Evolutionary conservation across 2,888 invertebrate species (phyloP), one percentile per base, ranked within the genome.

Genomic region (Melolontha melolontha): DNA sequence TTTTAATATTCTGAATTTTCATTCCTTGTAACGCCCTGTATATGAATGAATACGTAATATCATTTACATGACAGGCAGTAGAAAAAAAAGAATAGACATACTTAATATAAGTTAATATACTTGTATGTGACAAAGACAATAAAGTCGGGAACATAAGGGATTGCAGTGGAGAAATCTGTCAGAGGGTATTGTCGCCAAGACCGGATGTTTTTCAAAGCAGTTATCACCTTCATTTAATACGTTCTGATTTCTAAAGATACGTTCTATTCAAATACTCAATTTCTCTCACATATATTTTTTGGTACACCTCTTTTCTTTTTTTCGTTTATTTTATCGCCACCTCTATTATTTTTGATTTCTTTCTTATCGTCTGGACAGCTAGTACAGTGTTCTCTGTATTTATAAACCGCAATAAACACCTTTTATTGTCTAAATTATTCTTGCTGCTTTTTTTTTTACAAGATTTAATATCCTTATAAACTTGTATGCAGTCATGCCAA

Each of bases 181-280:
- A 66, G 66, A 34, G 55, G 49, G 49, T 57, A 57, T 34, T 57
- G 66, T 57, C 55, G 55, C 40, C 27, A 29, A 55, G 68, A 67
- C 64, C 70, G 72, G 72, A 72, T 70, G 72, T 71, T 72, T 72
- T 72, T 69, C 59, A 69, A 72, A 69, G 70, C 70, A 70, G 70
- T 67, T 69, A 69, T 69, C 66, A 69, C 67, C 67, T 67, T 64
- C 66, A 65, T 69, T 71, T 72, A 72, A 72, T 70, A 69, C 70
- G 68, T 70, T 67, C 63, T 72, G 70, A 72, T 72, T 72, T 72
- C 69, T 70, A 70, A 71, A 72, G 70, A 55, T 42, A 34, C 52
- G 50, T 14, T 47, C 67, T 34, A 54, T 63, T 63, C 47, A 64
- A 63, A 52, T 63, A 50, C 63, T 67, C 55, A 55, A 54, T 67